Percentiles rank a stretch among this genome's conserved stretches.
phyloP scores from a whole-genome alignment of 2,888 invertebrate genomes.

The Aplocera efformata region DNA sequence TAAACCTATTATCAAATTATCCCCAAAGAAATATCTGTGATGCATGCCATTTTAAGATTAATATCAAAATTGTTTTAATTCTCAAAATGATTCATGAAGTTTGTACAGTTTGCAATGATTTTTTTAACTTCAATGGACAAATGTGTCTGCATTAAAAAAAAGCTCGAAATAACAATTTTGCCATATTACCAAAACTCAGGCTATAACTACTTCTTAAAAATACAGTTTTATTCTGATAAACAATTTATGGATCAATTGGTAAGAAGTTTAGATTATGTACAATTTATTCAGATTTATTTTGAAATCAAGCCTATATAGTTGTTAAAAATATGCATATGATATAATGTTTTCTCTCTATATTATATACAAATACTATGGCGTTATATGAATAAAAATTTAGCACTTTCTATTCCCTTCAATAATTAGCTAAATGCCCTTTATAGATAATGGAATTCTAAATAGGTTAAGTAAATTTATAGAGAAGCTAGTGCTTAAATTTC shows the following conservation, averaged over 20 bases:
- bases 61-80: constrained; percentile 15
- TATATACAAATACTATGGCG: constrained; percentile 6
- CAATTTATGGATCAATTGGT: too few relatives aligned
- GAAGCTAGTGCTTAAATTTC: constrained; percentile 49
- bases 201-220: too few relatives aligned
- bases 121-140: too few relatives aligned
- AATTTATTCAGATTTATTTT: too few relatives aligned
- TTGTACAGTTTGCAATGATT: too few relatives aligned
- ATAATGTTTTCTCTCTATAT: background rate
- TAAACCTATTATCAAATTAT: constrained; percentile 21
- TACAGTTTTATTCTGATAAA: too few relatives aligned
- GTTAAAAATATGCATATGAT: background rate
- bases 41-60: constrained; percentile 23
- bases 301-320: background rate
- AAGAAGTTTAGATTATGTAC: too few relatives aligned
- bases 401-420: constrained; percentile 39
- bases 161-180: too few relatives aligned
- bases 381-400: constrained; percentile 12
- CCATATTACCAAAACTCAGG: too few relatives aligned
- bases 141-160: too few relatives aligned
- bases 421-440: constrained; percentile 37
- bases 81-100: too few relatives aligned
- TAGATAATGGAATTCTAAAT: constrained; percentile 38
- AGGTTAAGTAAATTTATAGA: constrained; percentile 31
- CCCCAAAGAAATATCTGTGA: constrained; percentile 22